Evolutionary conservation across 2,797 vertebrate species (phyloP).

Genomic region (Semaprochilodus insignis): DNA sequence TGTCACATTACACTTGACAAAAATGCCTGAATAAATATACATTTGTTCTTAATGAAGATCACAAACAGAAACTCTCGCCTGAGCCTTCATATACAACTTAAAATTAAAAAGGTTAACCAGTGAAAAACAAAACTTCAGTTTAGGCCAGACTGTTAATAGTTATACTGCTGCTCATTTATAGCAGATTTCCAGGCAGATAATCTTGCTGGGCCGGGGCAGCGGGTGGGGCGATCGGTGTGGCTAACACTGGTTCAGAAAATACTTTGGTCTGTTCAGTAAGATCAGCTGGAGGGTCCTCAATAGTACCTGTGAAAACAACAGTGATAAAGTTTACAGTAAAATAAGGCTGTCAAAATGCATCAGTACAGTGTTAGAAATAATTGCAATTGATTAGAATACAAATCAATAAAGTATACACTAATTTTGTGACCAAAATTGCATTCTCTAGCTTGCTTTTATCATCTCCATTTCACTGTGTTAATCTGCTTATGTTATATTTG

Average conservation of each 20-base stretch:
- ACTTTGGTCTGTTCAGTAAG: constrained; percentile 65
- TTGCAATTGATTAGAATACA: too few relatives aligned
- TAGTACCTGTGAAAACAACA: constrained; percentile 72
- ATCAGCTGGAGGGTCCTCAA: constrained; percentile 58
- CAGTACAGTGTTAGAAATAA: too few relatives aligned
- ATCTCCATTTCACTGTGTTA: too few relatives aligned
- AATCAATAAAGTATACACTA: too few relatives aligned
- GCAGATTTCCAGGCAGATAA: constrained; percentile 65
- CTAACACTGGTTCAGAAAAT: constrained; percentile 65
- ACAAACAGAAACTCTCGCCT: background rate
- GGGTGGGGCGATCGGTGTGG: constrained; percentile 29
- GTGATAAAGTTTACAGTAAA: background rate
- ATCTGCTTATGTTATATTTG: too few relatives aligned
- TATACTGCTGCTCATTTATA: constrained; percentile 39
- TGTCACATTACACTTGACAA: constrained; percentile 15
- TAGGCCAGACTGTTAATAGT: background rate
- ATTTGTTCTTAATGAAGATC: constrained; percentile 35
- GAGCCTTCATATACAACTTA: background rate
- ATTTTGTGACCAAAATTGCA: too few relatives aligned
- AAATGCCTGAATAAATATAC: constrained; percentile 50
- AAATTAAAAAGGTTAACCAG: background rate
- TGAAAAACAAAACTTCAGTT: background rate
- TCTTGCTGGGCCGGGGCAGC: constrained; percentile 64
- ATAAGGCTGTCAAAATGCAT: too few relatives aligned
- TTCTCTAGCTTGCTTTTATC: too few relatives aligned